Base-by-base conservation (phyloP, 2,797 vertebrate genomes). In the Numenius phaeopus region DNA sequence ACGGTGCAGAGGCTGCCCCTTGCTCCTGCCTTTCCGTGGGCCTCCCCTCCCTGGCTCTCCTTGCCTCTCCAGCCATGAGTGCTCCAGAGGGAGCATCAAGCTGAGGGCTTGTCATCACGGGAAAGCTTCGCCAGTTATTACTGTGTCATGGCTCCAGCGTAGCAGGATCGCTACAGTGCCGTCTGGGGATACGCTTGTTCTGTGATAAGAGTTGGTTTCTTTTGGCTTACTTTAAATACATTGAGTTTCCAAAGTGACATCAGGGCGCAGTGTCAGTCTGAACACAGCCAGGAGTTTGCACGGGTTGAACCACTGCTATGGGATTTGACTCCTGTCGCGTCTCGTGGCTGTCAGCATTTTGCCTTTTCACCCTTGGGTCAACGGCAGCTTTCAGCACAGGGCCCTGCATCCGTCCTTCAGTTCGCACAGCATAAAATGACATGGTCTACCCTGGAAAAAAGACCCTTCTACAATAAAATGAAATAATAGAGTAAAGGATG, bases 291-390 rank as follows among this genome's bases (percentile, higher is more conserved):
- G 47, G 15, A 50, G 12, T 52, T 62, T 90, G n/a, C 18, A 44
- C 0, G 6, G 15, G 9, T 73, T 0, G 0, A 82, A n/a, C 71
- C 14, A 26, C 14, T 0, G 0, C 75, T 52, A 2, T 18, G 54
- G 50, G 57, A 52, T 84, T 76, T 82, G 40, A 42, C 46, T 93
- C 39, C 34, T 0, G 0, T 62, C 70, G 23, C 0, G 0, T 79
- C 61, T 72, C 3, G 2, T 10, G 27, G 11, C 50, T 12, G 7
- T 32, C 0, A 1, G 50, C 32, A 32, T 94, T 89, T 92, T 92
- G 70, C 19, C 26, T 46, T 87, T 87, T 91, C 14, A 3, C 44
- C 84, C 34, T 17, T 67, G 71, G 50, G 40, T 75, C 44, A 34
- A 22, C 3, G 40, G 34, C 57, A 83, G 59, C 52, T 86, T 91